Conservation (phyloP, 2,113 vertebrate genomes). For the Kryptolebias marmoratus region DNA sequence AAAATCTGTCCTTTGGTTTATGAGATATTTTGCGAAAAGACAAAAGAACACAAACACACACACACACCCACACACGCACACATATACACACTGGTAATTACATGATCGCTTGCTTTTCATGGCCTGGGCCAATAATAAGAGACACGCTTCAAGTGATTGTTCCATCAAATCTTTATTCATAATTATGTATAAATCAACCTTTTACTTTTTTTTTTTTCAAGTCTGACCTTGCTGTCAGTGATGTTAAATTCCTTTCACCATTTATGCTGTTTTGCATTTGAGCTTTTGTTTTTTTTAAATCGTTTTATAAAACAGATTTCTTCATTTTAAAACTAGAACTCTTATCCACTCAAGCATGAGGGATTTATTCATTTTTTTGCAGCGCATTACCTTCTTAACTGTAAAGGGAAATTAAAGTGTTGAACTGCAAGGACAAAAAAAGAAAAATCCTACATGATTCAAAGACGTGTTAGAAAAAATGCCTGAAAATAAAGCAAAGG, state of each 20-base stretch:
- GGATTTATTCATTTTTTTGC: conserved; percentile 51
- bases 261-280: background rate
- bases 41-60: too few relatives aligned
- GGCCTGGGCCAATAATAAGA: background rate
- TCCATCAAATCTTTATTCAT: background rate
- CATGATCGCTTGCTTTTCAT: too few relatives aligned
- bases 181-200: background rate
- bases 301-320: conserved; percentile 2
- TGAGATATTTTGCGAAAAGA: too few relatives aligned
- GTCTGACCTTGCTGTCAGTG: background rate
- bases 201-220: background rate
- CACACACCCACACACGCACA: too few relatives aligned
- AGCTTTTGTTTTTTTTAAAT: conserved; percentile 8
- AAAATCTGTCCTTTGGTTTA: too few relatives aligned
- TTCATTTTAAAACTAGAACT: conserved; percentile 16
- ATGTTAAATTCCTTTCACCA: background rate
- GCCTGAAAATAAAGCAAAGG: background rate
- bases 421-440: conserved; percentile 39
- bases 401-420: conserved; percentile 49
- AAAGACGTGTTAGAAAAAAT: background rate
- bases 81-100: too few relatives aligned
- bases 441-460: conserved; percentile 6
- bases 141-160: background rate
- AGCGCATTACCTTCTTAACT: conserved; percentile 53
- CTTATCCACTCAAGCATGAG: conserved; percentile 22